These are phyloP conservation scores for Rhynchonycteris naso DNA, from an alignment of 2,797 vertebrate genomes.

Conservation along the genomic window DNA sequence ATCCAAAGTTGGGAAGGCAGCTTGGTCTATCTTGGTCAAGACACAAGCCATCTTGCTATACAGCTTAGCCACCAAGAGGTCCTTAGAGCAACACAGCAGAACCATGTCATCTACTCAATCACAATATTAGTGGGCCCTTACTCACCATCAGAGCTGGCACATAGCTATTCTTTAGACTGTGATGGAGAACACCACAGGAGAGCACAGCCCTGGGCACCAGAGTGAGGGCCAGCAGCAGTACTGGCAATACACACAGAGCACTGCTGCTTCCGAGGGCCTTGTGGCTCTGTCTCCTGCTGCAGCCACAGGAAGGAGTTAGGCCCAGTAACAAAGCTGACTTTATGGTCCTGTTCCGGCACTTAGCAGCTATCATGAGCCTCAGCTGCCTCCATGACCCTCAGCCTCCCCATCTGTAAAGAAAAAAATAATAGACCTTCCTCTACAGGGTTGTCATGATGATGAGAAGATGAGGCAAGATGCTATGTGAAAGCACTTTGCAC, in stretches of 20 bases:
- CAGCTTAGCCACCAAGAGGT: conserved; percentile 61
- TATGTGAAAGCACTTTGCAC: background rate
- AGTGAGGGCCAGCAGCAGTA: background rate
- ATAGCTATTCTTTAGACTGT: background rate
- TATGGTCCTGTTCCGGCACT: background rate
- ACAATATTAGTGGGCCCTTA: no score
- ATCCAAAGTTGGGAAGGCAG: conserved; percentile 75
- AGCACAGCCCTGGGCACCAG: background rate
- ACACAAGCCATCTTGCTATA: conserved; percentile 74
- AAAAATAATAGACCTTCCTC: background rate
- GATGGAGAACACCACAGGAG: background rate
- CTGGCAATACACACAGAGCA: background rate
- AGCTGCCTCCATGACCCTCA: background rate
- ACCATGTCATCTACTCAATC: background rate
- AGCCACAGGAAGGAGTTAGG: background rate
- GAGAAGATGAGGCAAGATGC: background rate
- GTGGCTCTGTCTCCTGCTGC: background rate
- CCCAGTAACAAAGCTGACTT: background rate
- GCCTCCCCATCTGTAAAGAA: background rate
- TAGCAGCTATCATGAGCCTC: background rate
- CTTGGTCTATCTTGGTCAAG: conserved; percentile 66
- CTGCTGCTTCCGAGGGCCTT: accelerated
- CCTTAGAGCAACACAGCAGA: conserved; percentile 65
- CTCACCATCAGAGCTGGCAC: background rate
- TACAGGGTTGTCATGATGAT: accelerated